These are phyloP conservation scores for Tragelaphus strepsiceros DNA, from an alignment of 2,113 vertebrate genomes.

Conservation along the genomic window DNA sequence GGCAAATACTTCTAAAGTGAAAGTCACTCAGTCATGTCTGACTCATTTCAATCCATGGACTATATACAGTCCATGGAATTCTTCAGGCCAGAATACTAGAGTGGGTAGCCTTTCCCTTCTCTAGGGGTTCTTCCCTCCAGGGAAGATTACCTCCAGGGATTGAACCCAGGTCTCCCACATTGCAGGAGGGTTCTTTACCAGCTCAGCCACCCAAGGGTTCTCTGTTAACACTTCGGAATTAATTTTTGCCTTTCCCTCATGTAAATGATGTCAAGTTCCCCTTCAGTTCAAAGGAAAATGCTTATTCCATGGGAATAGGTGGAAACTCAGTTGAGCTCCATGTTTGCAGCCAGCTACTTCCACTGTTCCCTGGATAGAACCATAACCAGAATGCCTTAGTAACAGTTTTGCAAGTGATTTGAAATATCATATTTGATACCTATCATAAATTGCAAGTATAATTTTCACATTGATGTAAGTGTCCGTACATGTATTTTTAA, in stretches of 20 bases:
- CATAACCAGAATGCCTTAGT: background rate
- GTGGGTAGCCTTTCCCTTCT: background rate
- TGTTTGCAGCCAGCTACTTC: background rate
- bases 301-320: background rate
- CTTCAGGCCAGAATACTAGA: background rate
- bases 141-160: background rate
- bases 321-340: background rate
- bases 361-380: background rate
- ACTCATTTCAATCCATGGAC: background rate
- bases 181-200: background rate
- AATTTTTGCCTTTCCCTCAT: background rate
- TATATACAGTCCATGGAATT: background rate
- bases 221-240: background rate
- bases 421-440: background rate
- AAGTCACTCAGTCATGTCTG: background rate
- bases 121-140: background rate
- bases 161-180: background rate
- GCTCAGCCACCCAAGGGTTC: background rate
- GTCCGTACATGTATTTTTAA: slow-evolving; percentile 47
- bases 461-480: background rate
- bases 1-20: background rate
- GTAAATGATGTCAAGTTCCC: background rate
- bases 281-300: background rate
- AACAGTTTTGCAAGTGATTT: background rate
- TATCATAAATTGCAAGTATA: slow-evolving; percentile 53